Evolutionary conservation across 2,113 vertebrate genomes (phyloP), one percentile per base, ranked within the genome.

Genomic region (Dendropsophus ebraccatus): DNA sequence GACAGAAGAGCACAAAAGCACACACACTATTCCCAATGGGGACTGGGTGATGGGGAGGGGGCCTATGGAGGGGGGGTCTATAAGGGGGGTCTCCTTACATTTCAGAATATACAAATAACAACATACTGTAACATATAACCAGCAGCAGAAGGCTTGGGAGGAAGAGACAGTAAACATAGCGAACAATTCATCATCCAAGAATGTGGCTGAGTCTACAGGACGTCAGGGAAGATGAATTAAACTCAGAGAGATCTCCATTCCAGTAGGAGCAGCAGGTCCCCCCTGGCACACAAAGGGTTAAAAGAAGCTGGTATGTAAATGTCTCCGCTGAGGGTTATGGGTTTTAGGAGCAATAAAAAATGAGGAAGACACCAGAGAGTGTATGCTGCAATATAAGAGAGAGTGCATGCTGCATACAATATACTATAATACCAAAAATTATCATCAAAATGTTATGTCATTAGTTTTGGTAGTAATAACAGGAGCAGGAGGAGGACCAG

Each of bases 221-320:
- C 13, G 50, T 80, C 75, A 86, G 47, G 76, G 23, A 80, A 86
- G 84, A 72, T 86, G 80, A 65, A 85, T 77, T 32, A 45, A 86
- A 80, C 76, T 56, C n/a, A n/a, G 23, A 30, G 5, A 14, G 1
- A 30, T 75, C 75, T 60, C 82, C 70, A 72, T 37, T 74, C 37
- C 23, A 19, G 5, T 7, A 41, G 52, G 7, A 30, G 13, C 47
- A 50, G 14, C n/a, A 32, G 8, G 19, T 58, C 23, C 35, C 49
- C 28, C 54, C 75, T 19, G 75, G 30, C 17, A 25, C 13, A 35
- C 78, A 80, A 16, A 14, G 16, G 78, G 78, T 81, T 80, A 80
- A 80, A 10, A 23, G n/a, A 80, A 60, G 49, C 77, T 60, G 47
- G 13, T 81, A 58, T 28, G 78, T 7, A 62, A 62, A 65, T 81